These are phyloP conservation scores for Microcebus ravelobensis DNA, from an alignment of 2,113 vertebrate genomes.

Conservation along the genomic window DNA sequence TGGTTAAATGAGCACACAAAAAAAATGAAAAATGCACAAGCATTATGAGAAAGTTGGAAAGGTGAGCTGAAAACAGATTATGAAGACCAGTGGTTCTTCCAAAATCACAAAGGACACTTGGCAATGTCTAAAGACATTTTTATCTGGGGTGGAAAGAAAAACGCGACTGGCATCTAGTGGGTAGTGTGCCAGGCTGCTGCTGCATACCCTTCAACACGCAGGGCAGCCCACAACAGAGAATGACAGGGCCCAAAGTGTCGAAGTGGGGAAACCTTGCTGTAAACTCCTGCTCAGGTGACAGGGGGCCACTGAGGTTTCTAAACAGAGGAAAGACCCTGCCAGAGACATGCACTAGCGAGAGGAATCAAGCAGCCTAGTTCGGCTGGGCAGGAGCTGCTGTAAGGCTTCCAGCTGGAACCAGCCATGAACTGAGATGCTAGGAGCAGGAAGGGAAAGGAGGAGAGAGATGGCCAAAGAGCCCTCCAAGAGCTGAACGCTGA, in stretches of 20 bases:
- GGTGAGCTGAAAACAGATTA: not conserved
- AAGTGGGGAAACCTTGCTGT: not conserved
- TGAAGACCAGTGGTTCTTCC: not conserved
- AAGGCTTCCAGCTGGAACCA: not conserved
- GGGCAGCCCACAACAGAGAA: not conserved
- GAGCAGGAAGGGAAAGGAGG: not conserved
- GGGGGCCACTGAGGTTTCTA: not conserved
- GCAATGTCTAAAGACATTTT: not conserved
- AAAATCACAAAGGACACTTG: not conserved
- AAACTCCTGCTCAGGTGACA: not conserved
- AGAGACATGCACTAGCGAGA: not conserved
- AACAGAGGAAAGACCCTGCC: not conserved
- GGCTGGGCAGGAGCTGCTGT: not conserved
- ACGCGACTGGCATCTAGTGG: not conserved
- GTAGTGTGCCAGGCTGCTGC: not conserved
- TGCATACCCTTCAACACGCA: not conserved
- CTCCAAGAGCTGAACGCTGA: not conserved
- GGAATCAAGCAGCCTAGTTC: fast-evolving
- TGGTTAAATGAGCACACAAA: not conserved
- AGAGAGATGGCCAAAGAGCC: not conserved
- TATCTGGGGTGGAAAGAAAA: too few relatives aligned
- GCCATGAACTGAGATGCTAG: not conserved
- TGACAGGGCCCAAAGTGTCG: not conserved
- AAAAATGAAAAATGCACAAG: not conserved
- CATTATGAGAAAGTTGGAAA: not conserved